Percentiles rank a stretch among this genome's conserved stretches.
Conservation (phyloP, 2,888 invertebrate species). For the Lepidochitona cinerea region DNA sequence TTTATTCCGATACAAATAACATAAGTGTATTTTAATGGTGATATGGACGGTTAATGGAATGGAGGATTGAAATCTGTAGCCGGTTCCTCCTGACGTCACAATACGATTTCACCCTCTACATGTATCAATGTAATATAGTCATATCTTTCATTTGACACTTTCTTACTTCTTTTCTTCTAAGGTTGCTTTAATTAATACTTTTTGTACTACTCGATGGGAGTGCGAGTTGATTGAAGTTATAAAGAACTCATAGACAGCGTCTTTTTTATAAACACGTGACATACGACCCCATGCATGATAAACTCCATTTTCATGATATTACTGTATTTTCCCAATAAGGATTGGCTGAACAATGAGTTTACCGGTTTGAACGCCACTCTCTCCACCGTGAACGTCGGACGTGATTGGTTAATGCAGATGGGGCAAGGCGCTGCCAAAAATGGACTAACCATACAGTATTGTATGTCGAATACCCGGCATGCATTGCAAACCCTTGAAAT, state of each 20-base stretch:
- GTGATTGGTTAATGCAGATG: slow-evolving; percentile 59
- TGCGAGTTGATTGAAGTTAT: not conserved
- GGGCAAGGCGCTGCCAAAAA: slow-evolving; percentile 48
- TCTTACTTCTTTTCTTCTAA: too few relatives aligned
- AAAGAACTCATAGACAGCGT: not conserved
- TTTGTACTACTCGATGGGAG: too few relatives aligned
- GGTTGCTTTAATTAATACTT: too few relatives aligned
- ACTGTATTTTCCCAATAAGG: slow-evolving; percentile 32
- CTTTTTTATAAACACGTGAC: not conserved
- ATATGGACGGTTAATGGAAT: too few relatives aligned
- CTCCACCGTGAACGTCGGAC: slow-evolving; percentile 43
- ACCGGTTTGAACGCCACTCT: slow-evolving; percentile 42
- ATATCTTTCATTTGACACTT: too few relatives aligned
- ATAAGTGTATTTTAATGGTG: too few relatives aligned
- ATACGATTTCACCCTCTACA: too few relatives aligned
- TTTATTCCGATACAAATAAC: too few relatives aligned
- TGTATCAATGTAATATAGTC: too few relatives aligned
- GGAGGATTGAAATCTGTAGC: too few relatives aligned
- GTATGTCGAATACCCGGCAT: slow-evolving; percentile 56
- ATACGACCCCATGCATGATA: not conserved
- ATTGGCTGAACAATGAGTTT: slow-evolving; percentile 62
- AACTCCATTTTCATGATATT: not conserved
- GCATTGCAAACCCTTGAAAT: slow-evolving; percentile 51
- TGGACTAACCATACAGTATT: slow-evolving; percentile 61
- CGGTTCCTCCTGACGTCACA: too few relatives aligned